A percentile compares a stretch with the other conserved stretches of the same genome.
Conservation (phyloP, 2,113 vertebrate species). For the Taxidea taxus region DNA sequence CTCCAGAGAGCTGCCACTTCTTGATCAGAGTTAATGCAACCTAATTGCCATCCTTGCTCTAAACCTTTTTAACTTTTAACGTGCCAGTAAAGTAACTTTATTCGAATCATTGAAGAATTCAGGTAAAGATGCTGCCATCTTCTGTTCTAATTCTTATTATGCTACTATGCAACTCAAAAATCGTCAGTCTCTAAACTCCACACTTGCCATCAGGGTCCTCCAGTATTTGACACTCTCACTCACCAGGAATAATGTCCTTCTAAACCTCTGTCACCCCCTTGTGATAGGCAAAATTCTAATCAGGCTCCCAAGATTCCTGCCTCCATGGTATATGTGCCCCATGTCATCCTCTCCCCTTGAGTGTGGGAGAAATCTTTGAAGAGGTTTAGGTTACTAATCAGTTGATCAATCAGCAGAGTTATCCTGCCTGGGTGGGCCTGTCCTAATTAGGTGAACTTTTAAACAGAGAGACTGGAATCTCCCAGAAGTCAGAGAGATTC, state of each 20-base stretch:
- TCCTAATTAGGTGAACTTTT: neutral
- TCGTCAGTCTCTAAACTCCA: neutral
- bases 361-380: neutral
- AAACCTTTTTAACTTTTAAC: neutral
- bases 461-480: neutral
- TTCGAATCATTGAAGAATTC: neutral
- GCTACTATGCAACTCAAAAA: neutral
- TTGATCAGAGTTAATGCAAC: neutral
- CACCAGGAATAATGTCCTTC: neutral
- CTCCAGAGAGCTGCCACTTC: too few species aligned
- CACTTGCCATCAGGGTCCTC: neutral
- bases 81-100: neutral
- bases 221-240: neutral
- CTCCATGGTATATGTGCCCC: neutral
- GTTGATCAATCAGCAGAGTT: neutral
- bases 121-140: neutral
- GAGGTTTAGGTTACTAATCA: neutral
- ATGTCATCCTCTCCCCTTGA: accelerated
- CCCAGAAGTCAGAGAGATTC: neutral
- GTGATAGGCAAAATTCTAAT: neutral
- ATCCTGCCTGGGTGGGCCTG: neutral
- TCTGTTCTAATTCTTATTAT: neutral
- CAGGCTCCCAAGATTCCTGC: neutral
- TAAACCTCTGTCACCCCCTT: neutral
- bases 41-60: neutral